Percentiles rank a stretch among this genome's conserved stretches.
Evolutionary conservation across 2,797 vertebrate genomes (phyloP).

Genomic region (Novumbra hubbsi): DNA sequence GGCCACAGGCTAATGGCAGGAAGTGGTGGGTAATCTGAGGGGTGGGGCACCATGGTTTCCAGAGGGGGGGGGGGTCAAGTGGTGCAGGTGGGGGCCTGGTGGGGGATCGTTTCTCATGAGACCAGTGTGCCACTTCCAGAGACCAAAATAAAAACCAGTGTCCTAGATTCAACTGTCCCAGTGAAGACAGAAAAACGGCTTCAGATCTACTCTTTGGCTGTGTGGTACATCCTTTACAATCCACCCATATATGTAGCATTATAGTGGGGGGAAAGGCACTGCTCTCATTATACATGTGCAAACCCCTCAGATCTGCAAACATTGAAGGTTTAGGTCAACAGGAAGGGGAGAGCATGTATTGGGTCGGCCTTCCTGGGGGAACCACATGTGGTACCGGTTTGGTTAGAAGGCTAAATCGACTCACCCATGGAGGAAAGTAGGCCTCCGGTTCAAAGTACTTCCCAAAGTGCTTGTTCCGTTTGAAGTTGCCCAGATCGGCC

Average conservation of each 20-base stretch:
- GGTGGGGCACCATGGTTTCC: slow-evolving; percentile 46
- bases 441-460: slow-evolving; percentile 96
- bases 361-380: not conserved
- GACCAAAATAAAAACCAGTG: slow-evolving; percentile 59
- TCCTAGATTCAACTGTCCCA: slow-evolving; percentile 50
- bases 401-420: slow-evolving; percentile 36
- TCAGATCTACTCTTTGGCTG: slow-evolving; percentile 19
- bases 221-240: not conserved
- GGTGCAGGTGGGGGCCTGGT: not conserved
- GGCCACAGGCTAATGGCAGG: slow-evolving; percentile 65
- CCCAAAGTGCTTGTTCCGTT: slow-evolving; percentile 93
- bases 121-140: slow-evolving; percentile 50
- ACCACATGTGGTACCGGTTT: not conserved
- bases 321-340: not conserved
- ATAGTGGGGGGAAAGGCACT: no score
- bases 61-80: not conserved
- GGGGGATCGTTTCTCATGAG: slow-evolving; percentile 26
- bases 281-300: no score
- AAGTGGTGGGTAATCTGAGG: slow-evolving; percentile 62
- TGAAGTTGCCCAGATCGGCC: slow-evolving; percentile 96
- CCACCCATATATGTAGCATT: no score
- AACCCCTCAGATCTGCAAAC: not conserved
- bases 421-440: slow-evolving; percentile 97
- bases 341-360: no score
- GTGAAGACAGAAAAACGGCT: slow-evolving; percentile 40